Evolutionary conservation across 2,888 invertebrate genomes (phyloP), one percentile per base, ranked within the genome.

Genomic region (Plagodis pulveraria): DNA sequence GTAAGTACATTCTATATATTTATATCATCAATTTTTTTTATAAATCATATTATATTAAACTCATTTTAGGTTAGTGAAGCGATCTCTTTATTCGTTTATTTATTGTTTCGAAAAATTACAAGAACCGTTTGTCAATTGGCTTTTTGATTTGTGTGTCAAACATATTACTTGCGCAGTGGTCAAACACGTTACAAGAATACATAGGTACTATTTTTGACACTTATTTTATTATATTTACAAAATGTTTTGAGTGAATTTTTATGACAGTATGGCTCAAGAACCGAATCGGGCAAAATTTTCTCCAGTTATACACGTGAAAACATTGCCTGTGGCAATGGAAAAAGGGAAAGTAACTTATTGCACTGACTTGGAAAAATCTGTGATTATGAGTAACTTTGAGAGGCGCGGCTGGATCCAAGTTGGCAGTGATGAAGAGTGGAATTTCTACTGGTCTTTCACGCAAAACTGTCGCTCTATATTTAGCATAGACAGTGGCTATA

Each of bases 401-500:
- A 96, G 97, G 75, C 94, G 98, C 53, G 98, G 98, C 9, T 99
- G 99, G 98, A 87, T 94, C 7, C 96, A 96, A 84, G 98, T 90
- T 6, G 95, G 95, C 0, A 96, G 97, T 0, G 98, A 98, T 71
- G 98, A 98, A 77, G 97, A 98, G 73, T 99, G 98, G 98, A 98
- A 99, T 84, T 96, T 98, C 80, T 99, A 99, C 84, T 99, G 98
- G 98, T 97, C 98, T 5, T 96, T 96, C 58, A 97, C 98, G 1
- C 96, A 96, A 76, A 98, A 97, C n/a, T 98, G 98, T 73, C 94
- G 98, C 58, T 97, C 95, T 76, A 95, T 99, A 63, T 98, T 98
- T 81, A 98, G 98, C 78, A 96, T 98, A 10, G 98, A 99, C 77
- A 97, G 96, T 78, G 98, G 98, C 9, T 98, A 98, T 85, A 94